phyloP scores from a whole-genome alignment of 2,888 invertebrate genomes.

The Watsonalla binaria region DNA sequence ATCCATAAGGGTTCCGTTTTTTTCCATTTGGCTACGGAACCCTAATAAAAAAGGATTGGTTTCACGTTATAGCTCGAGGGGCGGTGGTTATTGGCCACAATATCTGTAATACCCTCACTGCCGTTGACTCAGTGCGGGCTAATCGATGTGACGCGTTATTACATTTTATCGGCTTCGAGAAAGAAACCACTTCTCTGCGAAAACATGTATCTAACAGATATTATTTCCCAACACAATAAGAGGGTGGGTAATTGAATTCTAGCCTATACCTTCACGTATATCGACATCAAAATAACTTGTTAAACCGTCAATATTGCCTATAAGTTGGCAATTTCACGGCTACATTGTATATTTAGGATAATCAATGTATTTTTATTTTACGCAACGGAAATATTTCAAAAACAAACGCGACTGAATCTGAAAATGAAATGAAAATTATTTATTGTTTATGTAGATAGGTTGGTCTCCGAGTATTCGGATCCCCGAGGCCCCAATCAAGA shows the following conservation, averaged over 20 bases:
- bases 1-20: no score
- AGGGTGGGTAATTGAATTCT: not conserved
- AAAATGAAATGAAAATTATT: no score
- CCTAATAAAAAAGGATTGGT: slow-evolving; percentile 45
- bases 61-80: slow-evolving; percentile 30
- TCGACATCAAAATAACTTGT: not conserved
- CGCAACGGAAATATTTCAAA: no score
- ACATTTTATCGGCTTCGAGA: slow-evolving; percentile 23
- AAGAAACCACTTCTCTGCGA: not conserved
- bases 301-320: not conserved
- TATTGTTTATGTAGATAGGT: no score
- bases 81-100: slow-evolving; percentile 39
- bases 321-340: not conserved
- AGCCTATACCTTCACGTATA: not conserved
- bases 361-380: no score
- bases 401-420: no score
- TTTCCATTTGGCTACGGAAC: no score
- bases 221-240: not conserved
- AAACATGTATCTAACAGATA: not conserved
- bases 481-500: no score
- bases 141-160: slow-evolving; percentile 42
- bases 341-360: no score
- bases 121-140: slow-evolving; percentile 38
- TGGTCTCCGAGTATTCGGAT: no score
- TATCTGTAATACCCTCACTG: slow-evolving; percentile 44